Evolutionary conservation across 1,140 invertebrate species (phyloP).

Genomic region (Periplaneta americana): DNA sequence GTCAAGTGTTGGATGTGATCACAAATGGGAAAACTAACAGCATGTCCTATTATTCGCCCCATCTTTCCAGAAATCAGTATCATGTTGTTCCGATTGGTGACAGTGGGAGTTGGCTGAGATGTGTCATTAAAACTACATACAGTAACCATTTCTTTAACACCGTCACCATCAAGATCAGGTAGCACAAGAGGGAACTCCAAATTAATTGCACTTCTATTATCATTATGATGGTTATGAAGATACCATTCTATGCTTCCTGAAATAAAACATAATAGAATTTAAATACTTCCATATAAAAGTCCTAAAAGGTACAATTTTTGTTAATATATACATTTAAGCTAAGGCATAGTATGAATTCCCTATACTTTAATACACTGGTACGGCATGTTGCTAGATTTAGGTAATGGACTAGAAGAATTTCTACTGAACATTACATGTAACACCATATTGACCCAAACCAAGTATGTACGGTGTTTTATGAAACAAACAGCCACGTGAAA

Average conservation of each 20-base stretch:
- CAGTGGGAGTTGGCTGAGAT: not conserved
- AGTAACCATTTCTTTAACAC: constrained; percentile 57
- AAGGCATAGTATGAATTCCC: too few relatives aligned
- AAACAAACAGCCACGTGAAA: too few relatives aligned
- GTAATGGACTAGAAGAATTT: too few relatives aligned
- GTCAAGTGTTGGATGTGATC: constrained; percentile 13
- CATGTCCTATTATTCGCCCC: constrained; percentile 41
- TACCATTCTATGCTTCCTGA: constrained; percentile 22
- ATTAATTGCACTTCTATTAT: constrained; percentile 53
- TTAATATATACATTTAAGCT: too few relatives aligned
- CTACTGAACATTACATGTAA: too few relatives aligned
- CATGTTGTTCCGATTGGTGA: constrained; percentile 47
- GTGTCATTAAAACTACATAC: constrained; percentile 21
- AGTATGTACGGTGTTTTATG: too few relatives aligned
- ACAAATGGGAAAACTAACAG: constrained; percentile 16
- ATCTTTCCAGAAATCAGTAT: constrained; percentile 56
- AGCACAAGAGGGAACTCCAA: constrained; percentile 63
- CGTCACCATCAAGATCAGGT: constrained; percentile 64
- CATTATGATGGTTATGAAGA: constrained; percentile 34
- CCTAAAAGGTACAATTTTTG: too few relatives aligned
- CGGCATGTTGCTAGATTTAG: too few relatives aligned
- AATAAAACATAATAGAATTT: not conserved
- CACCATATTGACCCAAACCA: too few relatives aligned
- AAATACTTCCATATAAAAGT: too few relatives aligned
- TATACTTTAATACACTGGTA: too few relatives aligned